A percentile compares a stretch with the other conserved stretches of the same genome.
Conservation (phyloP, 2,113 vertebrate genomes). For the Fukomys damarensis region DNA sequence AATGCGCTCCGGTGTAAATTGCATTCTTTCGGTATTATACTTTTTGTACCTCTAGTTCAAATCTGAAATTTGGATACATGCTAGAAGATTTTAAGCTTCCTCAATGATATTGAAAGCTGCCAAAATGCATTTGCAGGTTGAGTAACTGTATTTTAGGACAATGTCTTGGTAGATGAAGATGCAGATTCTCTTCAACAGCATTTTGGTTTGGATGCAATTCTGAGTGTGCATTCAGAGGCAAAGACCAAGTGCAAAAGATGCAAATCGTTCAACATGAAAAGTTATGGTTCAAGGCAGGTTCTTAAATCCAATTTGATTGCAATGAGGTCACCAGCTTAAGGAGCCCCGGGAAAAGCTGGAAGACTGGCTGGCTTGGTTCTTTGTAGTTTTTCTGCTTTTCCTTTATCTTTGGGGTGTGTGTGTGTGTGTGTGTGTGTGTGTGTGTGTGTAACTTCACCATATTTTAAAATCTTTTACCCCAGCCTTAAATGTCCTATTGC, state of each 20-base stretch:
- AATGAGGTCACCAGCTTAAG: background rate
- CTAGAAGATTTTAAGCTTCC: background rate
- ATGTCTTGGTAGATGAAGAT: background rate
- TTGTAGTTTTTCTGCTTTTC: background rate
- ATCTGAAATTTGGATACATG: background rate
- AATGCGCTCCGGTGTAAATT: background rate
- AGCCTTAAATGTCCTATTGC: background rate
- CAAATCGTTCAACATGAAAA: background rate
- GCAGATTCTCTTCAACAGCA: background rate
- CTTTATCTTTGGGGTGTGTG: background rate
- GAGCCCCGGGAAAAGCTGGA: background rate
- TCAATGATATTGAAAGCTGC: background rate
- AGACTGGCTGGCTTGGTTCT: background rate
- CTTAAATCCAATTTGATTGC: background rate
- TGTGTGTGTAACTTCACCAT: background rate
- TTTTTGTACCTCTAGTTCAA: conserved; percentile 26
- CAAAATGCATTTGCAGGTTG: background rate
- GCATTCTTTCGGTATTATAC: background rate
- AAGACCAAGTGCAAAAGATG: background rate
- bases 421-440: background rate
- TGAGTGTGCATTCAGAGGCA: background rate
- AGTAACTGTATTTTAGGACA: conserved; percentile 13
- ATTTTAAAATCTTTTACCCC: background rate
- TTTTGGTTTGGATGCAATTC: conserved; percentile 15
- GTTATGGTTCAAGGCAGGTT: background rate